A percentile compares a stretch with the other conserved stretches of the same genome.
Conservation (phyloP, 2,113 vertebrate genomes). For the Pelobates fuscus region DNA sequence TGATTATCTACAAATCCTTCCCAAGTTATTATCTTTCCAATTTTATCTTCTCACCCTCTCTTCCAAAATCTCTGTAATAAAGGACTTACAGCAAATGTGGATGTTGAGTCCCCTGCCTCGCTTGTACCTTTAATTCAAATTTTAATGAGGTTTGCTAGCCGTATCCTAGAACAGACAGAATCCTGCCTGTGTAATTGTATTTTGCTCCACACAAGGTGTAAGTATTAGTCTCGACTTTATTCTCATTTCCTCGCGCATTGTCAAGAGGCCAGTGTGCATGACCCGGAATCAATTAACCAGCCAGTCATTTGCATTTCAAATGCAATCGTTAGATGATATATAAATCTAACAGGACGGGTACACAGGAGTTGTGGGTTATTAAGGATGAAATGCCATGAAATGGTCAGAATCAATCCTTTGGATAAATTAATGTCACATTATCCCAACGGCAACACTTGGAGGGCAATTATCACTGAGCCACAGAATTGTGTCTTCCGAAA, state of each 20-base stretch:
- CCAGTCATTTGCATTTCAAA: conserved; percentile 28
- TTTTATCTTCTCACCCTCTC: conserved; percentile 33
- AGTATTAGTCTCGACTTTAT: conserved; percentile 36
- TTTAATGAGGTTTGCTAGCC: conserved; percentile 37
- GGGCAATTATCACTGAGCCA: too few relatives aligned
- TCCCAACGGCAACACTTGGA: too few relatives aligned
- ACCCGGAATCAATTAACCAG: conserved; percentile 44
- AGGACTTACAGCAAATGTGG: conserved; percentile 11
- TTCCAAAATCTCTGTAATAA: conserved; percentile 19
- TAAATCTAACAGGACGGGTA: too few relatives aligned
- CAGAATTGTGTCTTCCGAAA: too few relatives aligned
- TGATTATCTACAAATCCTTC: conserved; percentile 23
- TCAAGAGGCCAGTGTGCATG: conserved; percentile 22
- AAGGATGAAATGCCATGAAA: too few relatives aligned
- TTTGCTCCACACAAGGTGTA: conserved; percentile 4
- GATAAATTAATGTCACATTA: too few relatives aligned
- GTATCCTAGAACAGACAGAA: conserved; percentile 20
- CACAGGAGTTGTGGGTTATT: too few relatives aligned
- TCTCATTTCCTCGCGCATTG: conserved; percentile 9
- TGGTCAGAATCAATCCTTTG: too few relatives aligned
- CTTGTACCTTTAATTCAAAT: conserved; percentile 40
- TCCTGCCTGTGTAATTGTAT: conserved; percentile 37
- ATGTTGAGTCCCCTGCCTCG: conserved; percentile 3
- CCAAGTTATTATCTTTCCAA: conserved; percentile 41
- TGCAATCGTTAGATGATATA: conserved; percentile 8